phyloP scores from a whole-genome alignment of 1,140 invertebrate genomes.

The Liolophura sinensis region DNA sequence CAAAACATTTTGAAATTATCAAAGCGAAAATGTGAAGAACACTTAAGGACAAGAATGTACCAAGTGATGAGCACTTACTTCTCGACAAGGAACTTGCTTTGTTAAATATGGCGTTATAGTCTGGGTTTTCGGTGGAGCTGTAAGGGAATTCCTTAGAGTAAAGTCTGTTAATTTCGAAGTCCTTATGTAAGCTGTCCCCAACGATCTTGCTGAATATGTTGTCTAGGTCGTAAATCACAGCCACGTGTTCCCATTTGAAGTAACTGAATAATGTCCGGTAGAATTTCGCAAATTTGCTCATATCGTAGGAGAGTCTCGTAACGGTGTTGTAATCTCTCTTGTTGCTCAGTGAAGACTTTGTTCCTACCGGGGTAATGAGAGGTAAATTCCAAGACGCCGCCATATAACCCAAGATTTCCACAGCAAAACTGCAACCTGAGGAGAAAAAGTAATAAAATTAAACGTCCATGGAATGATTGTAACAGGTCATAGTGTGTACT shows the following conservation, averaged over 20 bases:
- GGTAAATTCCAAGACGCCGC: slow-evolving; percentile 31
- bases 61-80: too few relatives aligned
- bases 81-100: too few relatives aligned
- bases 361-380: slow-evolving; percentile 29
- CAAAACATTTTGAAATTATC: too few relatives aligned
- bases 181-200: slow-evolving; percentile 5
- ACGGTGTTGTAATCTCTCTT: slow-evolving; percentile 23
- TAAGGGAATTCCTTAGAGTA: not conserved
- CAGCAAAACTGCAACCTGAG: slow-evolving; percentile 28
- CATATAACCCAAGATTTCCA: slow-evolving; percentile 27
- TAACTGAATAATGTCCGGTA: slow-evolving; percentile 9
- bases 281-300: slow-evolving; percentile 13
- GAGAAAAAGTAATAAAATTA: slow-evolving; percentile 11
- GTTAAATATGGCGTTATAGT: too few relatives aligned
- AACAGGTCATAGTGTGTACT: too few relatives aligned
- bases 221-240: slow-evolving; percentile 17
- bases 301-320: slow-evolving; percentile 14
- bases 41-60: too few relatives aligned
- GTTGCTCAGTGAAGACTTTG: slow-evolving; percentile 23
- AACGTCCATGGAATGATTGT: slow-evolving; percentile 6
- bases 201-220: slow-evolving; percentile 6
- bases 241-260: slow-evolving; percentile 19
- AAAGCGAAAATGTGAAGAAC: too few relatives aligned
- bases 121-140: too few relatives aligned
- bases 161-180: slow-evolving; percentile 3